Base-by-base conservation (phyloP, 2,797 vertebrate genomes). In the Odontamblyopus rebecca region DNA sequence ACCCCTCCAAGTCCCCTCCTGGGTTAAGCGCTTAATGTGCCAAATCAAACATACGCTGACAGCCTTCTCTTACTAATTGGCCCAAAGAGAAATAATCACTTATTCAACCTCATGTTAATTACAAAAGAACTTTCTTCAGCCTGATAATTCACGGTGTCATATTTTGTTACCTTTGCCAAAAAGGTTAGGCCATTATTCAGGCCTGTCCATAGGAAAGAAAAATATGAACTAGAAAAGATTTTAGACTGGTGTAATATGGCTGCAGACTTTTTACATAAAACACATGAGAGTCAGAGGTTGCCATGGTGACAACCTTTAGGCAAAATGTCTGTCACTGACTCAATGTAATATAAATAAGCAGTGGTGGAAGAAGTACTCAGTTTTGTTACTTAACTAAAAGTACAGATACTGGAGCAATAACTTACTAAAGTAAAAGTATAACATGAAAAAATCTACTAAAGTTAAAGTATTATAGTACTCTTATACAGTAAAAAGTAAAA, bases 1-100 rank as follows among this genome's bases (percentile, higher is more conserved):
- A 82, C 75, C 81, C 74, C 79, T 78, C 65, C 70, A 70, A 83
- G 77, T 74, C 72, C 62, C 86, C 87, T 72, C 77, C 54, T 78
- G 85, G 85, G 85, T 88, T 89, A 82, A 77, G 78, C 77, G 66
- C 70, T 85, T 87, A 89, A 88, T 85, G 85, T 82, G 76, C 77
- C 75, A 77, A 78, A 79, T 79, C 83, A 84, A 80, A 83, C 61
- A 2, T 18, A 81, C 67, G 70, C 79, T 70, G 83, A 82, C 84
- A 83, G 66, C 50, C 38, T 41, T 61, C 68, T 68, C 75, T 76
- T 78, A 76, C 69, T 77, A 73, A 61, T 70, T 74, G 71, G 70
- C 35, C 9, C 30, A 53, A 41, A 50, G 6, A 68, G 68, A 61
- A 62, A 51, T 76, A 30, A 70, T 84, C 71, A 63, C 72, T 75